A percentile compares a stretch with the other conserved stretches of the same genome.
These are phyloP conservation scores for Aspidiotus destructor DNA, from an alignment of 2,888 invertebrate species.

Conservation along the genomic window DNA sequence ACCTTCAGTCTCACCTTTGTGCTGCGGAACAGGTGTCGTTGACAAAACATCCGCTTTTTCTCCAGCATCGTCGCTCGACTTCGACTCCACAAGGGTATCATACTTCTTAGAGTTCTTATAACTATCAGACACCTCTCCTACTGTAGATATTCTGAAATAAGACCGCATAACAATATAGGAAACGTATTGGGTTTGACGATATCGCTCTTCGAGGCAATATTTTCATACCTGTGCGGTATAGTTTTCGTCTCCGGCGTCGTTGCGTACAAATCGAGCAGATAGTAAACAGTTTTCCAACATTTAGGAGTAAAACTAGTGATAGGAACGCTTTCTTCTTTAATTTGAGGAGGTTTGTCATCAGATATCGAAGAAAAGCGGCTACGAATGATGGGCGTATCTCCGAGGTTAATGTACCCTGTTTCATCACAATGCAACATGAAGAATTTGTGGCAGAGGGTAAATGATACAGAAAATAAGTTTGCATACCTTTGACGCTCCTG, in stretches of 20 bases:
- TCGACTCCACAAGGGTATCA: slow-evolving; percentile 49
- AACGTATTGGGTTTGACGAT: background rate
- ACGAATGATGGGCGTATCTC: slow-evolving; percentile 52
- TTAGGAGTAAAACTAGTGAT: slow-evolving; percentile 52
- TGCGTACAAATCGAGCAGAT: slow-evolving; percentile 82
- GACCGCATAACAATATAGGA: background rate
- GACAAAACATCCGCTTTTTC: slow-evolving; percentile 42
- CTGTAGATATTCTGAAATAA: slow-evolving; percentile 31
- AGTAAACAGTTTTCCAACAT: slow-evolving; percentile 92
- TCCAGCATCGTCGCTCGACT: slow-evolving; percentile 50
- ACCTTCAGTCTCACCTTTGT: slow-evolving; percentile 6
- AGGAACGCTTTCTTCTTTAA: slow-evolving; percentile 41
- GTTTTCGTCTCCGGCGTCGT: slow-evolving; percentile 93
- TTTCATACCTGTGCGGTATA: slow-evolving; percentile 57
- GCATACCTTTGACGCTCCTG: slow-evolving; percentile 61
- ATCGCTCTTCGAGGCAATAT: background rate
- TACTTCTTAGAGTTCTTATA: slow-evolving; percentile 53
- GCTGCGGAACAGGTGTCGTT: slow-evolving; percentile 33
- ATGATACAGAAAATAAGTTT: slow-evolving; percentile 3
- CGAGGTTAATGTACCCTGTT: slow-evolving; percentile 67
- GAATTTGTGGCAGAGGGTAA: slow-evolving; percentile 1
- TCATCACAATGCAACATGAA: slow-evolving; percentile 19
- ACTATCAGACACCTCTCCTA: slow-evolving; percentile 59
- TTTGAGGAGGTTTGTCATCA: slow-evolving; percentile 38
- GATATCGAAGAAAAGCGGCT: slow-evolving; percentile 25